phyloP scores from a whole-genome alignment of 1,140 invertebrate species.

The Camponotus floridanus region DNA sequence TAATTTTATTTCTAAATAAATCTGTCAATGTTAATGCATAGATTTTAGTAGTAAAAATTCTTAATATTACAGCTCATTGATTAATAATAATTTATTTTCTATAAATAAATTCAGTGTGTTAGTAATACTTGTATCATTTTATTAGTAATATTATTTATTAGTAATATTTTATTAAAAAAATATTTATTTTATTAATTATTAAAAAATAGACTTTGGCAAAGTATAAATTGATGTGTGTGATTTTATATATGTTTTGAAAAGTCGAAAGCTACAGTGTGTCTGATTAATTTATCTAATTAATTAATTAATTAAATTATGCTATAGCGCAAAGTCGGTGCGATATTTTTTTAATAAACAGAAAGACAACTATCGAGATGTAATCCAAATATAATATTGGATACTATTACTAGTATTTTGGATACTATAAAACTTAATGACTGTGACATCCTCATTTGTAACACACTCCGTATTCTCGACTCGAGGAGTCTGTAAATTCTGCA shows the following conservation, averaged over 20 bases:
- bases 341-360: slow-evolving; percentile 13
- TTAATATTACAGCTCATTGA: not conserved
- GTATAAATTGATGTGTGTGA: not conserved
- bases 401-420: not conserved
- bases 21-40: not conserved
- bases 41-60: not conserved
- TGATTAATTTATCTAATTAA: not conserved
- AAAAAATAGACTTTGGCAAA: not conserved
- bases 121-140: not conserved
- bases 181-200: too few relatives aligned
- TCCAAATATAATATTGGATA: not conserved
- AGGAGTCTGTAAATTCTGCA: slow-evolving; percentile 8
- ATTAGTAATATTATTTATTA: too few relatives aligned
- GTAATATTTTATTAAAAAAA: too few relatives aligned
- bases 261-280: not conserved
- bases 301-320: too few relatives aligned
- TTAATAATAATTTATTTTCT: not conserved
- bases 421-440: too few relatives aligned
- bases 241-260: not conserved
- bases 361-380: not conserved
- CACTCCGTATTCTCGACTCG: not conserved
- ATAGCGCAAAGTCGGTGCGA: not conserved
- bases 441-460: too few relatives aligned
- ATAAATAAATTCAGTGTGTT: not conserved
- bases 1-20: not conserved